These are phyloP conservation scores for Phalacrocorax carbo DNA, from an alignment of 2,113 vertebrate genomes.

Conservation along the genomic window DNA sequence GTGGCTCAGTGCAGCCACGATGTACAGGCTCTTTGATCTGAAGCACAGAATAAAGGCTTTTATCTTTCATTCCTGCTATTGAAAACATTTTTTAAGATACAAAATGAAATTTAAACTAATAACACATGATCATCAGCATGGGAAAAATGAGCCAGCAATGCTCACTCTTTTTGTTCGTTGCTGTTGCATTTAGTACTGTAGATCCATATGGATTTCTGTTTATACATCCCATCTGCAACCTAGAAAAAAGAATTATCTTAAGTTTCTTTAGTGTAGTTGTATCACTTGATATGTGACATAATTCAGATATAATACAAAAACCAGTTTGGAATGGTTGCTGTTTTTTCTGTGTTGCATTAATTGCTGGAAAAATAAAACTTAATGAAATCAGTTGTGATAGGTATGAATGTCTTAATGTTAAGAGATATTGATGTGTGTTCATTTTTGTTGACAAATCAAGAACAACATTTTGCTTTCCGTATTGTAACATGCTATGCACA, in stretches of 20 bases:
- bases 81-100: neutral
- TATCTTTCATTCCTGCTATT: neutral
- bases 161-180: neutral
- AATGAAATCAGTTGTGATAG: constrained; percentile 18
- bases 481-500: neutral
- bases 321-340: neutral
- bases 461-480: neutral
- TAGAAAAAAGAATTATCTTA: neutral
- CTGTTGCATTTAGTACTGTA: neutral
- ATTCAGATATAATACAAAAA: neutral
- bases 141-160: neutral
- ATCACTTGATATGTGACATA: neutral
- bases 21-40: neutral
- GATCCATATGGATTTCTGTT: neutral
- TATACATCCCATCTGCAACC: neutral
- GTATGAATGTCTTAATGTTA: neutral
- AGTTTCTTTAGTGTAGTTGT: neutral
- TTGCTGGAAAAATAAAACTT: constrained; percentile 6
- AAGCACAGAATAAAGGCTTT: neutral
- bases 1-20: neutral
- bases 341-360: neutral
- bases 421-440: neutral
- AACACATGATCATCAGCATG: neutral
- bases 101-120: neutral
- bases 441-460: neutral